Conservation (phyloP, 2,888 invertebrate species). For the Hydraecia micacea region DNA sequence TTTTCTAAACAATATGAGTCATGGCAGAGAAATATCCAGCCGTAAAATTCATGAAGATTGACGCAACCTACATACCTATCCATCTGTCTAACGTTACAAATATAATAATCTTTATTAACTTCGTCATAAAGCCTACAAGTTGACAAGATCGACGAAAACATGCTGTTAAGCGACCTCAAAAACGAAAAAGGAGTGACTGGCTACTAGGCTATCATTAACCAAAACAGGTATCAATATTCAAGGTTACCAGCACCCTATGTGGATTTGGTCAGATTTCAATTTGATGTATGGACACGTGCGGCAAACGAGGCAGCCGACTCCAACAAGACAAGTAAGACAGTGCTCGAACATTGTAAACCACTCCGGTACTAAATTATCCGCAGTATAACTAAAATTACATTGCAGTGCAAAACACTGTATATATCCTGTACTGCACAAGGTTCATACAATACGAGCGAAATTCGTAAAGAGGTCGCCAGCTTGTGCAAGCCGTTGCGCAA, state of each 20-base stretch:
- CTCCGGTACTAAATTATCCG: conserved; percentile 29
- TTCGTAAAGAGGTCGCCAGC: conserved; percentile 67
- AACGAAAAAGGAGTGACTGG: conserved; percentile 69
- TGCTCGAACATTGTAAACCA: conserved; percentile 22
- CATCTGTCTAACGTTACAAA: conserved; percentile 27
- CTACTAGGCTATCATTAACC: conserved; percentile 57
- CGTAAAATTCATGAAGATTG: conserved; percentile 43
- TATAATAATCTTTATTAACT: conserved; percentile 39
- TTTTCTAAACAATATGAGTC: conserved; percentile 38
- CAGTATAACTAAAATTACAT: conserved; percentile 38
- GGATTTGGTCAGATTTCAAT: conserved; percentile 47
- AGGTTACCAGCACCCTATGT: conserved; percentile 55
- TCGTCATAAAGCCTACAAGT: conserved; percentile 35
- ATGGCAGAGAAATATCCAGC: conserved; percentile 26
- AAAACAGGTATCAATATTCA: conserved; percentile 67
- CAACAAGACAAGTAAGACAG: conserved; percentile 13
- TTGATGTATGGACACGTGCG: conserved; percentile 32
- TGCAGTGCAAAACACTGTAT: conserved; percentile 32
- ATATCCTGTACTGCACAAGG: conserved; percentile 31
- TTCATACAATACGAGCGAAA: conserved; percentile 57
- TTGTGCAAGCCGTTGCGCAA: conserved; percentile 71
- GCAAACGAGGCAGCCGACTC: background rate
- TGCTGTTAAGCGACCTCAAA: conserved; percentile 58
- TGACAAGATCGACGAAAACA: conserved; percentile 40
- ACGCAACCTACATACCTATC: conserved; percentile 29